Percentiles rank a stretch among this genome's conserved stretches.
Conservation (phyloP, 2,113 vertebrate species). For the Aleadryas rufinucha region DNA sequence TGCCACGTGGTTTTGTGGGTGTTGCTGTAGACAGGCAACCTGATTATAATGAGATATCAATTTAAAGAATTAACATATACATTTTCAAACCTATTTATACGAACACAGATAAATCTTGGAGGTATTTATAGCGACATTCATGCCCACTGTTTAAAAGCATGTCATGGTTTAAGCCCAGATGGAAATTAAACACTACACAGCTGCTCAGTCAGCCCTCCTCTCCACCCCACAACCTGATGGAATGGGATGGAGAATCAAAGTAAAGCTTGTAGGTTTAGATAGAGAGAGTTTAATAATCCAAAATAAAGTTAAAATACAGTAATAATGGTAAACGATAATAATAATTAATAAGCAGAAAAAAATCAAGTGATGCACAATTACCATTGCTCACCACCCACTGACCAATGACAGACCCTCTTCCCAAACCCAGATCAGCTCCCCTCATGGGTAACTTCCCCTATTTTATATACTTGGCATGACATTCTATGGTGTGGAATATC, state of each 20-base stretch:
- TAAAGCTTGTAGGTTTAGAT: neutral
- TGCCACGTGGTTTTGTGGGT: neutral
- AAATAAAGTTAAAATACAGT: neutral
- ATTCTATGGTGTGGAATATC: neutral
- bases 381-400: neutral
- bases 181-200: neutral
- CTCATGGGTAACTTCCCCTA: accelerated
- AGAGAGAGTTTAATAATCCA: neutral
- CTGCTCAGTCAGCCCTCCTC: neutral
- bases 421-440: neutral
- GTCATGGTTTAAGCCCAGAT: neutral
- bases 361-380: neutral
- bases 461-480: neutral
- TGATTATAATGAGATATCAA: neutral
- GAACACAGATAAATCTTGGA: neutral
- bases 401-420: neutral
- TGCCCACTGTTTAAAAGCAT: neutral
- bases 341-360: neutral
- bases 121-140: neutral
- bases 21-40: neutral
- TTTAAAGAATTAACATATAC: neutral
- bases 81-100: neutral
- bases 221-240: neutral
- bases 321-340: neutral
- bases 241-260: neutral